Percentiles rank a stretch among this genome's conserved stretches.
Conservation (phyloP, 1,140 invertebrate genomes). For the Lucilia cuprina region DNA sequence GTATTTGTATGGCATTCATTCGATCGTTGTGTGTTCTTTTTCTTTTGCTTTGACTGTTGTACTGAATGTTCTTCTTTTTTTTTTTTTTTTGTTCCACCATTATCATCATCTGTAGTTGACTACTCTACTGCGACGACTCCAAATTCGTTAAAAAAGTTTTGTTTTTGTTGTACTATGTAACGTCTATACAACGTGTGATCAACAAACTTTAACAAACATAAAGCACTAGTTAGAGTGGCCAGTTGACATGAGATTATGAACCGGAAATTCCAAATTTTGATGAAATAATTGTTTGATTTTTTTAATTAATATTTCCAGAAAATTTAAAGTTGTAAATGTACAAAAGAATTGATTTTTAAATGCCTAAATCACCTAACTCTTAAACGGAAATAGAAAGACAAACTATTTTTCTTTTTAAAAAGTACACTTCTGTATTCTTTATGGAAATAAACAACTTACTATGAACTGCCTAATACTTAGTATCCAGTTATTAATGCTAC, state of each 20-base stretch:
- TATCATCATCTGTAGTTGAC: conserved; percentile 8
- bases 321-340: too few species aligned
- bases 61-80: conserved; percentile 12
- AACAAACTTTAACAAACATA: conserved; percentile 15
- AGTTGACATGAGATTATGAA: neutral
- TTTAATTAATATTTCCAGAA: too few species aligned
- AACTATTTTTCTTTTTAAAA: too few species aligned
- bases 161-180: conserved; percentile 1
- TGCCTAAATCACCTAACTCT: too few species aligned
- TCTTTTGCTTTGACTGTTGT: neutral
- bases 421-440: too few species aligned
- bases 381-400: too few species aligned
- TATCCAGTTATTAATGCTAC: too few species aligned
- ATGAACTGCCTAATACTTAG: too few species aligned
- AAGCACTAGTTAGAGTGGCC: neutral
- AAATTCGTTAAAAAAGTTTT: conserved; percentile 14
- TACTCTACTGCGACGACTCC: conserved; percentile 2
- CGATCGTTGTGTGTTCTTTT: conserved; percentile 10
- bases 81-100: neutral
- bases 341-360: too few species aligned
- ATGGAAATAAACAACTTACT: too few species aligned
- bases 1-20: neutral
- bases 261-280: neutral
- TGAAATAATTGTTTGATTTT: too few species aligned
- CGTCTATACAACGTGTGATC: neutral